Evolutionary conservation across 2,113 vertebrate genomes (phyloP), one percentile per base, ranked within the genome.

Genomic region (Sinocyclocheilus maitianheensis): DNA sequence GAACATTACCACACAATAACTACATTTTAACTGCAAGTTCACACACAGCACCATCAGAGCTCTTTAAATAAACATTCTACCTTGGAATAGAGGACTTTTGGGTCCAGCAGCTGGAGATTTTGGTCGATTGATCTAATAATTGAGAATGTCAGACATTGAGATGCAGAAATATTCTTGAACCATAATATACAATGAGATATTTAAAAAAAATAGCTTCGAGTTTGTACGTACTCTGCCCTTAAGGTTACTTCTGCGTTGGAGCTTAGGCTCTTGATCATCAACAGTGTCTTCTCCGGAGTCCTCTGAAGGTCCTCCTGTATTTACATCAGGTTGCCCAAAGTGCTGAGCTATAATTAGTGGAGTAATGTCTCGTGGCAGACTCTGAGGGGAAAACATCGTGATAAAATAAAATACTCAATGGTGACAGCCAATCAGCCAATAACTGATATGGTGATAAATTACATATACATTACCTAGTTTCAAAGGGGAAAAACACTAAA

Each of bases 261-360:
- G 93, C 7, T 94, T 96, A 0, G 93, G 93, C 89, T 94, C 94
- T 14, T 90, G 82, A 34, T 99, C 97, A 55, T 97, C 97, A 0
- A 95, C 96, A 0, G 96, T 96, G 1, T 98, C 98, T 84, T 99
- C 97, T 0, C 97, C 98, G 40, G 97, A 97, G 55, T 96, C 97
- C 0, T 96, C 97, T 51, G 97, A 96, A 76, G 96, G 97, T 22
- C 94, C 96, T 0, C 92, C 91, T 22, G 89, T 85, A 92, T 96
- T 96, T 60, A 94, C 91, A 78, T 93, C 91, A 34, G 92, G 84
- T 30, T 84, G 90, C 22, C 91, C 94, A 9, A 95, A 91, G 79
- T 77, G 91, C 88, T 94, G 94, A 18, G 96, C 95, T 88, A 97
- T 95, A 86, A 96, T 90, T 40, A 96, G 92, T 0, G 93, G 91